A percentile compares a stretch with the other conserved stretches of the same genome.
Conservation (phyloP, 2,797 vertebrate species). For the Pseudochirops cupreus region DNA sequence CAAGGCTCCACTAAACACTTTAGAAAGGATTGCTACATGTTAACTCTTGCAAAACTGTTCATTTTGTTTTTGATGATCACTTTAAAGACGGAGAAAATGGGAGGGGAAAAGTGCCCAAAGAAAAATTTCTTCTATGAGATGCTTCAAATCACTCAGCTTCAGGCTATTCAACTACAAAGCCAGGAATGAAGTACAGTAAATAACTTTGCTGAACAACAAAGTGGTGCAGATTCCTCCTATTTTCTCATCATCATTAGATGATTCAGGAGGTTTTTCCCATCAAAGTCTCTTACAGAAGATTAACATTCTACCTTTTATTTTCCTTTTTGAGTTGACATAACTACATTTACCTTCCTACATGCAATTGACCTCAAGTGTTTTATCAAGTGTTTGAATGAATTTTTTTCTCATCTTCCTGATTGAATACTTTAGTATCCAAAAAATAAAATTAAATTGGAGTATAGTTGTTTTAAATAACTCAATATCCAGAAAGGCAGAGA, state of each 20-base stretch:
- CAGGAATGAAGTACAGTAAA: constrained; percentile 76
- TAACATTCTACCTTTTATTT: constrained; percentile 61
- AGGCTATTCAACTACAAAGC: constrained; percentile 64
- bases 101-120: constrained; percentile 1
- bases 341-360: constrained; percentile 70
- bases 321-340: constrained; percentile 73
- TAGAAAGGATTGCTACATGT: neutral
- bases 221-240: constrained; percentile 63
- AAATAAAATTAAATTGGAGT: neutral
- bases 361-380: constrained; percentile 54
- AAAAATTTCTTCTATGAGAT: constrained; percentile 62
- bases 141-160: constrained; percentile 65
- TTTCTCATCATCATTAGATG: constrained; percentile 67
- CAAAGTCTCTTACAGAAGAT: constrained; percentile 71
- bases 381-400: constrained; percentile 50
- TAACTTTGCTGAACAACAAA: constrained; percentile 72
- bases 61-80: constrained; percentile 42
- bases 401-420: neutral
- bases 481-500: neutral
- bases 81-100: constrained; percentile 29
- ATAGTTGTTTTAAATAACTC: neutral
- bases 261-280: constrained; percentile 80
- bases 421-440: constrained; percentile 2
- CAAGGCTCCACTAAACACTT: neutral
- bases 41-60: constrained; percentile 3